Conservation (phyloP, 2,888 invertebrate species). For the Spisula solida region DNA sequence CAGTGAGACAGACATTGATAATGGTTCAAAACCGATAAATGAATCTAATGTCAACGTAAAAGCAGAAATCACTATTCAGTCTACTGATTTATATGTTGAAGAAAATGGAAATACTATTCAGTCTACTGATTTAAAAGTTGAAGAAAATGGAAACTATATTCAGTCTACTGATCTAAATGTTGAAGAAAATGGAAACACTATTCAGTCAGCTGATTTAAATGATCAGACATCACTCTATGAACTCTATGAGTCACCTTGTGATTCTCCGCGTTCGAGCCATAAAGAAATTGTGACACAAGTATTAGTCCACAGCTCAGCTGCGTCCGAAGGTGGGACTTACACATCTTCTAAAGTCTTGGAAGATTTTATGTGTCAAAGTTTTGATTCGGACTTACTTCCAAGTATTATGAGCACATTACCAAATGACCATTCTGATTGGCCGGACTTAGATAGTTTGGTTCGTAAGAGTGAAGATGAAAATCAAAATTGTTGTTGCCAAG, state of each 20-base stretch:
- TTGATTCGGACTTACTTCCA: slow-evolving; percentile 19
- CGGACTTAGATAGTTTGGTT: slow-evolving; percentile 65
- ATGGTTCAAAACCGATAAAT: neutral
- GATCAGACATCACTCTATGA: neutral
- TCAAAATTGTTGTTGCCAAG: slow-evolving; percentile 37
- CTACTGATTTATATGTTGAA: no score
- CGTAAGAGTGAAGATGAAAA: slow-evolving; percentile 34
- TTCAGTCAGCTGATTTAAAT: neutral
- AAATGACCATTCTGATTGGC: slow-evolving; percentile 57
- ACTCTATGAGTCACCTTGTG: slow-evolving; percentile 6
- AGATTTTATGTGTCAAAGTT: slow-evolving; percentile 34
- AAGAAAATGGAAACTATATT: neutral
- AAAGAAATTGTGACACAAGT: slow-evolving; percentile 56
- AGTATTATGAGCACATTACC: slow-evolving; percentile 8
- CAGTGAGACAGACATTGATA: neutral
- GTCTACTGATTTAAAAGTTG: neutral
- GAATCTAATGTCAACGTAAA: neutral
- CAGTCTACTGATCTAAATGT: no score
- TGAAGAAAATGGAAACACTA: neutral
- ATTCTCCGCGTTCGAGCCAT: slow-evolving; percentile 22
- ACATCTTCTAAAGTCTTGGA: neutral
- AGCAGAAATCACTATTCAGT: no score
- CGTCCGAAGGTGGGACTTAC: neutral
- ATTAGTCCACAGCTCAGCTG: slow-evolving; percentile 47
- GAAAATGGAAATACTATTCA: neutral